Percentiles rank a stretch among this genome's conserved stretches.
These are phyloP conservation scores for Lamprotornis superbus DNA, from an alignment of 2,113 vertebrate species.

Conservation along the genomic window DNA sequence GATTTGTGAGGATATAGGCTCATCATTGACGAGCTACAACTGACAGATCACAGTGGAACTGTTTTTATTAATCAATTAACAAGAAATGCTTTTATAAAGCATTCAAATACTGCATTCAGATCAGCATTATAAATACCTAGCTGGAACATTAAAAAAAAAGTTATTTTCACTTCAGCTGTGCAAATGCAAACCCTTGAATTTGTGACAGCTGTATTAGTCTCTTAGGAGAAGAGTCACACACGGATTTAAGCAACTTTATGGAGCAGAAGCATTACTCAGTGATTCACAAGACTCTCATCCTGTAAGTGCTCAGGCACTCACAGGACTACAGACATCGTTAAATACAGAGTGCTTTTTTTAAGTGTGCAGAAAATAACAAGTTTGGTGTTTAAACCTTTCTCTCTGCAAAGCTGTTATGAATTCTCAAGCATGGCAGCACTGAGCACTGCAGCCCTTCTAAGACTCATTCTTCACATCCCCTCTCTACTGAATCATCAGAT, in stretches of 20 bases:
- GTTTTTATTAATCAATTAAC: neutral
- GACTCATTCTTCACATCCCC: neutral
- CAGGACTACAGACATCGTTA: neutral
- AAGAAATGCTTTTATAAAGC: neutral
- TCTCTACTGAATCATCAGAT: neutral
- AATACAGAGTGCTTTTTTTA: neutral
- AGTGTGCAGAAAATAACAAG: neutral
- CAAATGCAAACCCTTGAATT: neutral
- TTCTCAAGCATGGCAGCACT: neutral
- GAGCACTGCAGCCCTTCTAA: neutral
- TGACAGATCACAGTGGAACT: neutral
- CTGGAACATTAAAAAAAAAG: neutral
- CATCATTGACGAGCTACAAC: neutral
- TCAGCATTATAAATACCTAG: neutral
- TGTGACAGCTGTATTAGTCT: neutral
- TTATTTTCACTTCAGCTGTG: neutral
- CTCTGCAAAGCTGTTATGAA: neutral
- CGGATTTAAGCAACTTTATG: neutral
- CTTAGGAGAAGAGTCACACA: neutral
- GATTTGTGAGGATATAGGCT: neutral
- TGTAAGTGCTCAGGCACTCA: neutral
- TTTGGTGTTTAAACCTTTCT: neutral
- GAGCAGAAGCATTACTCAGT: neutral
- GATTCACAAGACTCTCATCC: neutral
- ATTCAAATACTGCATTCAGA: neutral